phyloP scores from a whole-genome alignment of 2,888 invertebrate genomes.

The Volucella zonaria region DNA sequence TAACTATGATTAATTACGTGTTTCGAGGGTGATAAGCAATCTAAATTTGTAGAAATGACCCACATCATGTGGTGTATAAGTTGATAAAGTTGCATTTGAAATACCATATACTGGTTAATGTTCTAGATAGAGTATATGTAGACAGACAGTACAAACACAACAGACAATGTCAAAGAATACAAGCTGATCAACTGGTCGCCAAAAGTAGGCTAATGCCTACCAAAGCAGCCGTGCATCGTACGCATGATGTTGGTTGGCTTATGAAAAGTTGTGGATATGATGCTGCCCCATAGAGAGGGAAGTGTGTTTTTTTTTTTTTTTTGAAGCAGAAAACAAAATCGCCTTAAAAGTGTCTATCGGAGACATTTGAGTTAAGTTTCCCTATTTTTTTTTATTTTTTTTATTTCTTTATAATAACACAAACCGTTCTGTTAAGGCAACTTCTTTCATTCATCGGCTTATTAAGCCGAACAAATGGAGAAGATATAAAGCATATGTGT shows the following conservation, averaged over 20 bases:
- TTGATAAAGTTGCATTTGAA: too few relatives aligned
- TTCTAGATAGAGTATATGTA: too few relatives aligned
- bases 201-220: slow-evolving; percentile 15
- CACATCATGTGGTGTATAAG: too few relatives aligned
- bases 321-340: slow-evolving; percentile 3
- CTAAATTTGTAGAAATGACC: too few relatives aligned
- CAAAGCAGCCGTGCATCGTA: background rate
- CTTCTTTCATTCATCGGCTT: background rate
- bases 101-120: too few relatives aligned
- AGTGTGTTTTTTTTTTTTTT: too few relatives aligned
- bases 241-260: too few relatives aligned
- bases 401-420: background rate
- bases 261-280: background rate
- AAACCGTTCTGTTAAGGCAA: background rate
- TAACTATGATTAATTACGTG: too few relatives aligned
- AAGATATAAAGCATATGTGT: too few relatives aligned
- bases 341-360: slow-evolving; percentile 16
- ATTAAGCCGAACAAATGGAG: background rate
- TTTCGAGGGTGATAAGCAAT: too few relatives aligned
- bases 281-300: background rate
- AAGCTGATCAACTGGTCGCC: slow-evolving; percentile 3
- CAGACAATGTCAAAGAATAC: background rate
- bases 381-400: background rate
- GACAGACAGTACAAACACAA: too few relatives aligned
- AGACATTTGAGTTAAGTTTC: background rate